Base-by-base conservation (phyloP, 2,888 invertebrate genomes). In the Nomada flava region DNA sequence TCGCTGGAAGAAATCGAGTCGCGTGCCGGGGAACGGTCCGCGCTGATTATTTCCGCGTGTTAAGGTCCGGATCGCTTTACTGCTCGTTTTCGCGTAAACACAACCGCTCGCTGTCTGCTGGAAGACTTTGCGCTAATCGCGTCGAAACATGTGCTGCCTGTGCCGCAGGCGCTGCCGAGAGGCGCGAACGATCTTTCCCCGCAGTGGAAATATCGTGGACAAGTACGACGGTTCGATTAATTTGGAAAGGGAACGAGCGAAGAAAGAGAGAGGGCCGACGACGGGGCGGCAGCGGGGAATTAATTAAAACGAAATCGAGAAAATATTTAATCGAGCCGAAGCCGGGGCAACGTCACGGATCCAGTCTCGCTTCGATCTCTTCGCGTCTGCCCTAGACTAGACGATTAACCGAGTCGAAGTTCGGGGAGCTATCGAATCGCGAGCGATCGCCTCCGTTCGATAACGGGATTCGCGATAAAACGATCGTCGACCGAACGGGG, bases 221-320 rank as follows among this genome's bases (percentile, higher is more conserved):
- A 70, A 74, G 65, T 79, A 55, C 53, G 69, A 78, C 68, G 83
- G 74, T 87, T 86, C 86, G 87, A 86, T 89, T 90, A 84, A 86
- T 85, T 83, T 77, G 69, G 75, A 69, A 79, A 4, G 23, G 15
- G 10, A 20, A 15, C 1, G n/a, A 53, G 23, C 5, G 0, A n/a
- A 62, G 47, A 20, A 4, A n/a, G 52, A 64, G 77, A 71, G 65
- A 50, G 71, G 5, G n/a, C 13, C 42, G 20, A 26, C 11, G 42
- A 26, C 20, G 47, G 57, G 64, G 36, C 60, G 62, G 63, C 53
- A 65, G 60, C 57, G 71, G 67, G 60, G 64, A 72, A 79, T 70
- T 88, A 91, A 91, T 91, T 91, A 91, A 89, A 47, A 78, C 85
- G 84, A 79, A 91, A 91, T 91, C 90, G 90, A 88, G 79, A 86